Conservation (phyloP, 2,113 vertebrate genomes). For the Passer montanus region DNA sequence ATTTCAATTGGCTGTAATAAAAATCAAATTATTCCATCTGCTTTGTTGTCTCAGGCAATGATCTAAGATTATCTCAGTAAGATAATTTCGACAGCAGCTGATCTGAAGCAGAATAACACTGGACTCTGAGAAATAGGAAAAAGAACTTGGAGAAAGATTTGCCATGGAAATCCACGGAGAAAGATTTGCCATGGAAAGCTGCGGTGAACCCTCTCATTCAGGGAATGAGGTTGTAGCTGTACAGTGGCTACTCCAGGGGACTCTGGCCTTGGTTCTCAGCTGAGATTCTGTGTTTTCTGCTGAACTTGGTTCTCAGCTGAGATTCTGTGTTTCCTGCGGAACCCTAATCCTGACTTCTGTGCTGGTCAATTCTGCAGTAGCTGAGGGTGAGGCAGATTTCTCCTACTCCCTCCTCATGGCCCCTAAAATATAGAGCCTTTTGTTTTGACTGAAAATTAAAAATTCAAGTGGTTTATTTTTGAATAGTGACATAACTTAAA, state of each 20-base stretch:
- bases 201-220: not conserved
- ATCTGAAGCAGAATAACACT: not conserved
- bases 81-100: not conserved
- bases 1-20: not conserved
- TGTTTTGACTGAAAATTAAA: slow-evolving; percentile 18
- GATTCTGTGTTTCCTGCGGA: not conserved
- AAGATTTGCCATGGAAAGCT: not conserved
- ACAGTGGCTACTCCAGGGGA: not conserved
- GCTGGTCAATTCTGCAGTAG: not conserved
- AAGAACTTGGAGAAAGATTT: not conserved
- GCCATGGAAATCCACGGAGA: not conserved
- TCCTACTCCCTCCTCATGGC: not conserved
- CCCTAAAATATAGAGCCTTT: not conserved
- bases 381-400: not conserved
- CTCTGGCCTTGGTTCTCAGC: not conserved
- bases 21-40: not conserved
- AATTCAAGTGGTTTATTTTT: slow-evolving; percentile 8
- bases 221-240: not conserved
- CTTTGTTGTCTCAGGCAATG: not conserved
- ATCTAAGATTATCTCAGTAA: not conserved
- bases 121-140: not conserved
- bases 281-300: not conserved
- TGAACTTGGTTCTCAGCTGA: not conserved
- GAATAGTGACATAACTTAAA: not conserved
- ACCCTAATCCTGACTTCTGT: not conserved